phyloP scores from a whole-genome alignment of 2,888 invertebrate genomes.

The Pristionchus japonicus region DNA sequence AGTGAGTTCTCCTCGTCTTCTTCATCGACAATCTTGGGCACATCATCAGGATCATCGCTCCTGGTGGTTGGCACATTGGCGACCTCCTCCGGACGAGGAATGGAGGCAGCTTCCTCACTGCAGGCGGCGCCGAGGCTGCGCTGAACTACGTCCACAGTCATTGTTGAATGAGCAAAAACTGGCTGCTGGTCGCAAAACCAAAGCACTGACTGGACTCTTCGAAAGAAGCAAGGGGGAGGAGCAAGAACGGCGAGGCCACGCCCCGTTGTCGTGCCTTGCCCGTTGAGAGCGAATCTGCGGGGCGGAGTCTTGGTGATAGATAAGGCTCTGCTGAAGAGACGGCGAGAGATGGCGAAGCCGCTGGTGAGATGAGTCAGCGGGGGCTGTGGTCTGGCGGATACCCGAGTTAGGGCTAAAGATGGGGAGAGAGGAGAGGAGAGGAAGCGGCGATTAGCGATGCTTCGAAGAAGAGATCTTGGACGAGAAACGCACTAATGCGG shows the following conservation, averaged over 20 bases:
- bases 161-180: background rate
- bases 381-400: background rate
- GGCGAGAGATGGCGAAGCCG: background rate
- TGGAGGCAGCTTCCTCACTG: background rate
- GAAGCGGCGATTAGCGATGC: background rate
- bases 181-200: background rate
- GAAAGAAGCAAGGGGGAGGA: background rate
- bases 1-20: background rate
- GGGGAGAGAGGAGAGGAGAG: background rate
- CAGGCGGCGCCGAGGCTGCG: background rate
- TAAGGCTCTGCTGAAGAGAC: background rate
- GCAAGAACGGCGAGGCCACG: background rate
- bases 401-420: background rate
- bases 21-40: background rate
- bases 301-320: background rate
- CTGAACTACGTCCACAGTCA: background rate
- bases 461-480: background rate
- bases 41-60: background rate
- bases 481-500: background rate
- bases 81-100: background rate
- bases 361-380: background rate
- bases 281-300: background rate
- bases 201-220: conserved; percentile 1
- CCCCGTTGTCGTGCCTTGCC: background rate
- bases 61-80: background rate